A percentile compares a stretch with the other conserved stretches of the same genome.
Conservation (phyloP, 2,113 vertebrate species). For the Cochlearius cochlearius region DNA sequence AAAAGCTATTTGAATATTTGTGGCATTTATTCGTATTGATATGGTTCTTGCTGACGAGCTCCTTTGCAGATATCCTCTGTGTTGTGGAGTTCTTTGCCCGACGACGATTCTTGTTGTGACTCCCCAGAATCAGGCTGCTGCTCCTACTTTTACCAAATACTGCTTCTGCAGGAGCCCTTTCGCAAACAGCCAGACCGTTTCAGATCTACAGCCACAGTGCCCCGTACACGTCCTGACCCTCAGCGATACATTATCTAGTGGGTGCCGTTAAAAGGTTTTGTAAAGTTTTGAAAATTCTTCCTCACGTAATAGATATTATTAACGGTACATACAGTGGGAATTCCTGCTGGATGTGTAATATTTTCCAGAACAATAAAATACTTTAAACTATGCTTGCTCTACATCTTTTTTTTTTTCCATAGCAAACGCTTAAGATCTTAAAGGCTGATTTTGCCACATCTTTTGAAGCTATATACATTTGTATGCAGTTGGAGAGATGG, state of each 20-base stretch:
- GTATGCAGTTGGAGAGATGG: background rate
- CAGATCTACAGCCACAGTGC: background rate
- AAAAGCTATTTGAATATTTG: background rate
- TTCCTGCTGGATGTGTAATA: background rate
- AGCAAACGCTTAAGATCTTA: background rate
- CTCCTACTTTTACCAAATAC: background rate
- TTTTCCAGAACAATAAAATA: slow-evolving; percentile 48
- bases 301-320: background rate
- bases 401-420: background rate
- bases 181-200: background rate
- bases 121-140: background rate
- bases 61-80: background rate
- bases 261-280: background rate
- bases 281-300: slow-evolving; percentile 33
- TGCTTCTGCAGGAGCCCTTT: background rate
- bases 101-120: background rate
- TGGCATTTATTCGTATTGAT: slow-evolving; percentile 4
- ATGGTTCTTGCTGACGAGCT: background rate
- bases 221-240: fast-evolving
- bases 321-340: background rate
- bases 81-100: background rate
- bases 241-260: background rate
- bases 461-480: slow-evolving; percentile 3
- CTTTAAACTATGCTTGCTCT: background rate
- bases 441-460: background rate